phyloP scores from a whole-genome alignment of 1,140 invertebrate genomes.

The Dinoponera quadriceps region DNA sequence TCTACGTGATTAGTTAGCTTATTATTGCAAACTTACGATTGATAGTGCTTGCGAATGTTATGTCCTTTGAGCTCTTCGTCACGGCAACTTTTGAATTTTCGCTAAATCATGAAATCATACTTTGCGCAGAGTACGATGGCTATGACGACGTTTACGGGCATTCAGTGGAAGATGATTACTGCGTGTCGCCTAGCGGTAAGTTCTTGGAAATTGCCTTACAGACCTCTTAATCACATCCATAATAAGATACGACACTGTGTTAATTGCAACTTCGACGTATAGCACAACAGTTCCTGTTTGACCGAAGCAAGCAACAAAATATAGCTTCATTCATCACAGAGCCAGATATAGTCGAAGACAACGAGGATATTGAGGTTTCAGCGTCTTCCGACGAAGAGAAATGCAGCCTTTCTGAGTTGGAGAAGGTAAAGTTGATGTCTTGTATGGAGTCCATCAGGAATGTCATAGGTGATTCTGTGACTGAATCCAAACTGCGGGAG shows the following conservation, averaged over 20 bases:
- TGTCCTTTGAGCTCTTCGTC: not conserved
- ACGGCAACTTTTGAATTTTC: not conserved
- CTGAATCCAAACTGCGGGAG: constrained; percentile 89
- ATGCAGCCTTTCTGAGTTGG: constrained; percentile 87
- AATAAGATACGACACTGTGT: constrained; percentile 8
- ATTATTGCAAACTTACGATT: constrained; percentile 2
- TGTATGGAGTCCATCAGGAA: constrained; percentile 94
- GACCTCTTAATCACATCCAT: not conserved
- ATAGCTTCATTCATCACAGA: constrained; percentile 91
- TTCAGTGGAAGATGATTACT: constrained; percentile 96
- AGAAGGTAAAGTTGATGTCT: constrained; percentile 91
- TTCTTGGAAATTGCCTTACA: constrained; percentile 37
- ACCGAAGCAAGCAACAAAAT: constrained; percentile 90
- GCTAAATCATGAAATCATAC: constrained; percentile 20
- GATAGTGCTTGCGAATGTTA: too few relatives aligned
- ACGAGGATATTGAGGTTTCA: constrained; percentile 85
- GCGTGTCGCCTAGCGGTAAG: constrained; percentile 94
- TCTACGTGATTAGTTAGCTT: not conserved
- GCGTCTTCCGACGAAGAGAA: constrained; percentile 83
- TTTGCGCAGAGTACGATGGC: constrained; percentile 92
- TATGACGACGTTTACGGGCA: constrained; percentile 97
- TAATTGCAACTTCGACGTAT: constrained; percentile 36
- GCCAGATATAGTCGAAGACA: constrained; percentile 91
- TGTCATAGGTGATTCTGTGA: constrained; percentile 91
- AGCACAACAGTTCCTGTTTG: constrained; percentile 93